Base-by-base conservation (phyloP, 2,888 invertebrate species). In the Timema podura region DNA sequence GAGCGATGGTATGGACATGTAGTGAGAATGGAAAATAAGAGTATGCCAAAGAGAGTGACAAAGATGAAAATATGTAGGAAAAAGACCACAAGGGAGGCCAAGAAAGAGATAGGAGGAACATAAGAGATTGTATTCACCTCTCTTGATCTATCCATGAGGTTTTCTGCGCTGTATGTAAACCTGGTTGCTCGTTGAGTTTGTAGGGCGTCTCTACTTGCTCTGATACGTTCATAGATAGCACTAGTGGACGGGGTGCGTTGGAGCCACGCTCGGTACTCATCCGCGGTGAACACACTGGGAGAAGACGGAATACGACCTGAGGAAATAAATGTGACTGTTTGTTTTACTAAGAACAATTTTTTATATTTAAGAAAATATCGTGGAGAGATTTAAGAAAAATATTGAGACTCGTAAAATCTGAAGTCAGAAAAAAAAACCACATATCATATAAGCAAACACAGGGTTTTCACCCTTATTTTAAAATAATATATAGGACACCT, bases 181-280 rank as follows among this genome's bases (percentile, higher is more conserved):
- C 91, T 85, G 74, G 91, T 90, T 46, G 90, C 88, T 75, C 90
- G 85, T 76, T 89, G 89, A 76, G 88, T 87, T 76, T 86, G 86
- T 44, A 80, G 75, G 67, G 87, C 82, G 75, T 92, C 92, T 73
- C 93, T 86, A 64, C 92, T 90, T 71, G 93, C 91, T 74, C 95
- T 88, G 80, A 95, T 91, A 78, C 93, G 90, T 80, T 96, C 96
- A 81, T 95, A 96, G 76, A 96, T 91, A 59, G 96, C 96, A 74
- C 94, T 94, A 71, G 95, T 95, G 72, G 95, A 95, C 64, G 83
- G 82, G 57, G 82, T 82, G 69, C 80, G 80, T 73, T 93, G 90
- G 79, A 96, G 82, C 96, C 96, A 96, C 76, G 95, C 93, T 75
- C 95, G 89, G 81, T 96, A 95, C 82, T 95, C 95, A 82, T 94